These are phyloP conservation scores for Nymphalis urticae DNA, from an alignment of 2,888 invertebrate genomes.

Conservation along the genomic window DNA sequence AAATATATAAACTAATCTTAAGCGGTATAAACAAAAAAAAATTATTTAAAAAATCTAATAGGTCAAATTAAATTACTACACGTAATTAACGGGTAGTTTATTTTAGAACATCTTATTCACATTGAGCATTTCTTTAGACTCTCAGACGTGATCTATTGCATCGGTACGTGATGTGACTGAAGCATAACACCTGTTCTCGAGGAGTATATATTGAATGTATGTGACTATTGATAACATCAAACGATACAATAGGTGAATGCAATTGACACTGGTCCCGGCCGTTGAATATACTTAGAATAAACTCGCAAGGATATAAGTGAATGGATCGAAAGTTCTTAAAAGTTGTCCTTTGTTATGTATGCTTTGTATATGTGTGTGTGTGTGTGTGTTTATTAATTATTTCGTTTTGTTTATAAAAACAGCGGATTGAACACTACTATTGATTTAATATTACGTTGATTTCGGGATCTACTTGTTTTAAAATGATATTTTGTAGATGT, in stretches of 20 bases:
- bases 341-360: slow-evolving; percentile 9
- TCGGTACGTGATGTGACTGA: slow-evolving; percentile 11
- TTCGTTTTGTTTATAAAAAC: no score
- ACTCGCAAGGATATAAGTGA: slow-evolving; percentile 11
- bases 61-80: neutral
- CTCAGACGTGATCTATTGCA: slow-evolving; percentile 3
- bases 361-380: neutral
- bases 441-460: no score
- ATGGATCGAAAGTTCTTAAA: slow-evolving; percentile 11
- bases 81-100: neutral
- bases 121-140: slow-evolving; percentile 12
- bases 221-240: slow-evolving; percentile 16
- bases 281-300: slow-evolving; percentile 9
- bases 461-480: no score
- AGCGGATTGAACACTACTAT: no score
- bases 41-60: neutral
- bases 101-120: slow-evolving; percentile 5
- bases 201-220: slow-evolving; percentile 3
- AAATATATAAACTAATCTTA: slow-evolving; percentile 1
- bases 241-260: slow-evolving; percentile 13
- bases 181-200: slow-evolving; percentile 14
- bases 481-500: no score
- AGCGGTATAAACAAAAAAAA: neutral
- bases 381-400: neutral
- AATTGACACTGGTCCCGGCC: slow-evolving; percentile 9